Evolutionary conservation across 2,113 vertebrate genomes (phyloP), one percentile per base, ranked within the genome.

Genomic region (Gymnogyps californianus): DNA sequence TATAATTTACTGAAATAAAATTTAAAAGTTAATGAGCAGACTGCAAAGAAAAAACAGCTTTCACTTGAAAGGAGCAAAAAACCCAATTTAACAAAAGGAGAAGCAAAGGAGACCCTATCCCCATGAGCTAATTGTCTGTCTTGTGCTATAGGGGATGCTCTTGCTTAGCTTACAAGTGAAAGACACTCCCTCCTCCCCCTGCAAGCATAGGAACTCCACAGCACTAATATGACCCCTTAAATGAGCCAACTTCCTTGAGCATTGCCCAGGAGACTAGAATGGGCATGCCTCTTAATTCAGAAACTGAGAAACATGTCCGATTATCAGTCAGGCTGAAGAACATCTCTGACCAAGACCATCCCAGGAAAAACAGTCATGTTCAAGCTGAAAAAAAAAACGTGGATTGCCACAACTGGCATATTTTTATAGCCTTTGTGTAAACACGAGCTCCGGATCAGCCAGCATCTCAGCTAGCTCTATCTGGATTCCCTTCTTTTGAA

Each of bases 131-230:
- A 59, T 36, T 75, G 87, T 94, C 81, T 40, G 29, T 4, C 84
- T 40, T 17, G 34, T 90, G 92, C 96, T 93, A 96, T 94, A 95
- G 94, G 92, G 91, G 96, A 96, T 97, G 95, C 95, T 97, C 95
- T 96, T 95, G 89, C 91, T 97, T 84, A 93, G 95, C 70, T 89
- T 85, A 95, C 72, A 71, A 77, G 66, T 31, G 40, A 52, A 29
- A 87, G 44, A 25, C 47, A 14, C 61, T 78, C 72, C 75, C 70
- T 65, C 61, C 71, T 86, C 32, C 44, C 49, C 26, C 57, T 42
- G 64, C n/a, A 82, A 87, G 86, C 58, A 59, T 2, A 77, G 58
- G 74, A 74, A 52, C 88, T 64, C 26, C 88, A 59, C 49, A 51
- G 83, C 61, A 72, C 52, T 67, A n/a, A 89, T 1, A 21, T 3